Percentiles rank a stretch among this genome's conserved stretches.
Conservation (phyloP, 2,888 invertebrate species). For the Lithodes maja region DNA sequence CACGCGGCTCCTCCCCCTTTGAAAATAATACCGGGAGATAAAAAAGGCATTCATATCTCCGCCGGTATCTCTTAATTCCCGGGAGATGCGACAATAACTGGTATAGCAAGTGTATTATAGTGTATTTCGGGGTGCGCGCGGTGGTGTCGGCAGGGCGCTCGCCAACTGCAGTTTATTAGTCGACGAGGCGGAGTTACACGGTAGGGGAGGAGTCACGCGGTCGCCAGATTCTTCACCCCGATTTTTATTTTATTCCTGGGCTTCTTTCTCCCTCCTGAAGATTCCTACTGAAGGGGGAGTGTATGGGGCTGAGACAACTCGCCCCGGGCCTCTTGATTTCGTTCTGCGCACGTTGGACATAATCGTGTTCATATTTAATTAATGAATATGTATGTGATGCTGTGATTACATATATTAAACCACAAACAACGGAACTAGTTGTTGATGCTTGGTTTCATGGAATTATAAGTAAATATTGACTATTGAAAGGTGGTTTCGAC, state of each 20-base stretch:
- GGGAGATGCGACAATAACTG: slow-evolving; percentile 66
- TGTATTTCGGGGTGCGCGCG: slow-evolving; percentile 57
- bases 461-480: neutral
- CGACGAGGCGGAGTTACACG: slow-evolving; percentile 59
- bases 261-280: slow-evolving; percentile 24
- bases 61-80: slow-evolving; percentile 60
- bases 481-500: neutral
- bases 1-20: slow-evolving; percentile 23
- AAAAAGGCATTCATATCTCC: slow-evolving; percentile 47
- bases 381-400: slow-evolving; percentile 43
- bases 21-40: slow-evolving; percentile 47
- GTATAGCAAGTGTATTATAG: slow-evolving; percentile 63
- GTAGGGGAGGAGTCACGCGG: slow-evolving; percentile 54
- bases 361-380: slow-evolving; percentile 25
- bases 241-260: slow-evolving; percentile 47
- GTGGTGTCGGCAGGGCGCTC: slow-evolving; percentile 43
- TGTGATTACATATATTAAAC: slow-evolving; percentile 22
- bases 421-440: neutral
- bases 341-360: slow-evolving; percentile 38
- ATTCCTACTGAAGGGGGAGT: neutral
- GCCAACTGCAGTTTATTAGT: slow-evolving; percentile 67
- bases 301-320: slow-evolving; percentile 17
- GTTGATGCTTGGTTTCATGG: no score
- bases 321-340: slow-evolving; percentile 19
- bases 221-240: slow-evolving; percentile 58